Base-by-base conservation (phyloP, 2,113 vertebrate genomes). In the Daboia siamensis region DNA sequence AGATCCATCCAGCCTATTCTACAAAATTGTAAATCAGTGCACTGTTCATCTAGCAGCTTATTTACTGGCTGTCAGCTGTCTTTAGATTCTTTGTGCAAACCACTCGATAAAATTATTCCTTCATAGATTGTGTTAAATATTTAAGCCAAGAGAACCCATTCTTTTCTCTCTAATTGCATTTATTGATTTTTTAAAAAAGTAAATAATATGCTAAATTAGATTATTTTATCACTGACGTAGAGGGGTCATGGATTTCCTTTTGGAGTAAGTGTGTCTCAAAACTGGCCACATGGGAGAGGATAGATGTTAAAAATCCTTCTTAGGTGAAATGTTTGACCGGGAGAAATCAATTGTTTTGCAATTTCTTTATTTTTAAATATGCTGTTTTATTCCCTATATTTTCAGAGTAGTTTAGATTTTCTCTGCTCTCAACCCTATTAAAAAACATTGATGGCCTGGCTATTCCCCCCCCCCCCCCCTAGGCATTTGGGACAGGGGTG, bases 181-280 rank as follows among this genome's bases (percentile, higher is more conserved):
- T 89, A 84, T 85, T 89, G 91, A 84, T 92, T 51, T 64, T 89
- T 69, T 84, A 6, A 51, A 92, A 89, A 46, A 54, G 87, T 84
- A 92, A 92, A 92, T 92, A 89, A 84, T 89, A 20, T 12, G 24
- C 10, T 57, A 57, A 84, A 57, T 92, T 89, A 89, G 87, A 57
- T 52, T 69, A 26, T 57, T 80, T 80, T 89, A 84, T 17, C 52
- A 88, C 57, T 33, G 56, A 57, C 57, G 24, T 13, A 80, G n/a
- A 74, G 52, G 44, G 48, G 24, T 89, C 64, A 88, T 89, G 24
- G 33, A 17, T n/a, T 92, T 88, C 3, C 21, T 69, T 80, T 44
- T 55, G 52, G 48, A 55, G 55, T 56, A n/a, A 10, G 1, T 10
- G 4, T 46, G 10, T 48, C 61, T 89, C 52, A 89, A 44, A 84